Evolutionary conservation across 2,797 vertebrate species (phyloP), one percentile per base, ranked within the genome.

Genomic region (Sternarchorhynchus goeldii): DNA sequence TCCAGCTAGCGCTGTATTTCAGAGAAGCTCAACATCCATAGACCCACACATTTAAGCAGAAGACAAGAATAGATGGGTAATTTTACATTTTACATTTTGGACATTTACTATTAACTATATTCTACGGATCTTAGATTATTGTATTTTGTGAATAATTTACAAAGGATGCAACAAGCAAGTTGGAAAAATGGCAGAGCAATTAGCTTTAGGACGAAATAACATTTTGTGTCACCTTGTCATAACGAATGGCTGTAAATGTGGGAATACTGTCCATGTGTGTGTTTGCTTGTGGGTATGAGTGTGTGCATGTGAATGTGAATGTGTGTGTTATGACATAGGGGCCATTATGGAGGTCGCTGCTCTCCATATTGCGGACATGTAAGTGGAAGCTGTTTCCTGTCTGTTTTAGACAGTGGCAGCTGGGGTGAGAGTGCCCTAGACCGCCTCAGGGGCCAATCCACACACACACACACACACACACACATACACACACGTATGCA

Each of bases 381-480:
- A 82, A 82, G 83, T 84, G 84, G 87, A 89, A 88, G 87, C 87
- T 89, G 88, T 86, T 89, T 86, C 82, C 85, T 88, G 87, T 86
- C 87, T 88, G 86, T 81, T 83, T 85, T 77, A 81, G 82, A 87
- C 81, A 83, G 80, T 81, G 83, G 85, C 87, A 88, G 88, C 85
- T 88, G 88, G 86, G 85, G 83, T 84, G 80, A 87, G 82, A 82
- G 80, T 76, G 78, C 82, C 85, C 82, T 73, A 76, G 84, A 81
- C 79, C 78, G 83, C 82, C 87, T 78, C 80, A 72, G 86, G 84
- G 82, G 84, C 85, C 71, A 84, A 75, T 66, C 79, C 60, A 82
- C 79, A 80, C 73, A 78, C 71, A 73, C 78, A 81, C 65, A 72
- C 73, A 81, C 77, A 77, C 69, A 78, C 77, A 80, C 72, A 81